phyloP scores from a whole-genome alignment of 2,888 invertebrate species.

The Hyalella azteca region DNA sequence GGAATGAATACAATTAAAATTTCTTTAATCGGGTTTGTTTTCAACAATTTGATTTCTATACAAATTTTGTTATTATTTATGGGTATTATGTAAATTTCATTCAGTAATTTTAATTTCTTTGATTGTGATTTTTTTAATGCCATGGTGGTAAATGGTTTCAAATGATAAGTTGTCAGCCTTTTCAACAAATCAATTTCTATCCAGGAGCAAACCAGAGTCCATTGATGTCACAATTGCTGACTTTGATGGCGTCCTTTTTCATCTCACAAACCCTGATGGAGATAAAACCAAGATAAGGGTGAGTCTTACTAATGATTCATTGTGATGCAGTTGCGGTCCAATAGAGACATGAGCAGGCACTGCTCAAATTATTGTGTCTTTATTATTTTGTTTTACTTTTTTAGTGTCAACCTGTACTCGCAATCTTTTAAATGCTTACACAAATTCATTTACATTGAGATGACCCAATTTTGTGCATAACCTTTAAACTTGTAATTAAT shows the following conservation, averaged over 20 bases:
- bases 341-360: too few relatives aligned
- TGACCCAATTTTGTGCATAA: too few relatives aligned
- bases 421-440: too few relatives aligned
- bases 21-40: not conserved
- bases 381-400: too few relatives aligned
- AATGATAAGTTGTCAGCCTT: too few relatives aligned
- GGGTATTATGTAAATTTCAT: not conserved
- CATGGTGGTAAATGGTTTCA: not conserved
- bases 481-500: too few relatives aligned
- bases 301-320: too few relatives aligned
- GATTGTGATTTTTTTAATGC: too few relatives aligned
- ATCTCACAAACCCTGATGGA: constrained; percentile 94
- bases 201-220: constrained; percentile 90
- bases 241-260: constrained; percentile 98
- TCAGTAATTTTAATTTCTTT: not conserved
- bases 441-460: too few relatives aligned
- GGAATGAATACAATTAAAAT: not conserved
- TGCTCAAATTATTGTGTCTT: too few relatives aligned
- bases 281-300: constrained; percentile 98
- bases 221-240: constrained; percentile 94
- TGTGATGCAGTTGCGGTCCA: too few relatives aligned
- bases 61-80: constrained; percentile 22
- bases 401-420: too few relatives aligned
- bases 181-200: not conserved
- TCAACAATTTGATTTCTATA: not conserved